A percentile compares a stretch with the other conserved stretches of the same genome.
Evolutionary conservation across 2,888 invertebrate genomes (phyloP).

Genomic region (Acleris holmiana): DNA sequence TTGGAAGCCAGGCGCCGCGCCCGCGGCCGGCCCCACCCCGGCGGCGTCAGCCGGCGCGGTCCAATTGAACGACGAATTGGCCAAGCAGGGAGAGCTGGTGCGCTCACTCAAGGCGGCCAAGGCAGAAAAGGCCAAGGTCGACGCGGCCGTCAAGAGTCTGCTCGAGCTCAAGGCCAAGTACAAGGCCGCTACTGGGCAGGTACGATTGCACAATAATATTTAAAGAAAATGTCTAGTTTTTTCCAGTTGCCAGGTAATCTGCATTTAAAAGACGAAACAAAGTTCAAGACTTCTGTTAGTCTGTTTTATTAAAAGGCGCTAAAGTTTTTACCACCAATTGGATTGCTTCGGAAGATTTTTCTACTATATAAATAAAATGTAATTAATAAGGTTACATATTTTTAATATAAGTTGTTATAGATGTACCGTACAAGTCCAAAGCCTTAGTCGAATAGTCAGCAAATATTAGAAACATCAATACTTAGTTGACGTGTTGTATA

Average conservation of each 20-base stretch:
- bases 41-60: slow-evolving; percentile 40
- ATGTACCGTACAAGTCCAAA: no score
- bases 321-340: no score
- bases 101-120: slow-evolving; percentile 88
- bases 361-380: no score
- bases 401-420: no score
- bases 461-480: no score
- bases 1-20: slow-evolving; percentile 43
- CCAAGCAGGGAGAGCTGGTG: slow-evolving; percentile 86
- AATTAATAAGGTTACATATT: no score
- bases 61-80: slow-evolving; percentile 67
- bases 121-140: slow-evolving; percentile 82
- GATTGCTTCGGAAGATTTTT: no score
- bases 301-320: no score
- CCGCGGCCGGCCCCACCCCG: slow-evolving; percentile 37
- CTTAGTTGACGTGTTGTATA: neutral
- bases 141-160: slow-evolving; percentile 81
- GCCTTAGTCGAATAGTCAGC: no score
- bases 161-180: slow-evolving; percentile 89
- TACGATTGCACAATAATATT: slow-evolving; percentile 32
- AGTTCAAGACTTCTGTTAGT: no score
- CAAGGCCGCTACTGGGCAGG: slow-evolving; percentile 82
- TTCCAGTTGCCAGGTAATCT: neutral
- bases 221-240: neutral
- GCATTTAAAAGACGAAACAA: no score